Base-by-base conservation (phyloP, 2,797 vertebrate genomes). In the Danio tinwini region DNA sequence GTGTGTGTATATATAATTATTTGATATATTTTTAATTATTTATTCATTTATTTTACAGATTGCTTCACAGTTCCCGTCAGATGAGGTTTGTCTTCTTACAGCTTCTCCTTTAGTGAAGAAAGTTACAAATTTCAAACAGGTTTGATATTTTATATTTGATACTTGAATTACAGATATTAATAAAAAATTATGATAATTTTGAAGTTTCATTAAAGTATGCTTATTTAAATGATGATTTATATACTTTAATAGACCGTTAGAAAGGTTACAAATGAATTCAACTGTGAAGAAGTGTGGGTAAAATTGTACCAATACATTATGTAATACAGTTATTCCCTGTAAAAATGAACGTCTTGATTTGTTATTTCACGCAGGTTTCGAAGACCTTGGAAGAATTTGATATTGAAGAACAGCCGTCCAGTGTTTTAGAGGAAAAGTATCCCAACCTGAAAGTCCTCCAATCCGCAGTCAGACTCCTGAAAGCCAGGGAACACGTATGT, bases 61-160 rank as follows among this genome's bases (percentile, higher is more conserved):
- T 78, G 94, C 96, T 5, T 75, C 89, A 21, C 94, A 95, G 86
- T 95, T 97, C 76, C 92, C 95, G 14, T 93, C 90, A 59, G 94
- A 95, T 63, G 90, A 94, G 1, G 90, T 98, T 79, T 90, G 94
- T 84, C 90, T 99, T 84, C 70, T 99, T 11, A 98, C 97, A 19
- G 94, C 96, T 21, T 94, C 95, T 68, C 90, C 94, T 0, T 90
- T 96, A 76, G 95, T 99, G 87, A 99, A 99, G 90, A 93, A 97
- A 19, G 90, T 98, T 76, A 96, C 93, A 1, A 96, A 98, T 90
- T 96, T 96, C 81, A 99, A 90, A 87, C 95, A 98, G 96, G 98
- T 99, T 17, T 86, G 80, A 14, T 11, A 3, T 65, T 52, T 42
- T 6, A 21, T 6, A 45, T n/a, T 53, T 45, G 7, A 13, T 19